These are phyloP conservation scores for Leptogaster cylindrica DNA, from an alignment of 2,888 invertebrate genomes.

Conservation along the genomic window DNA sequence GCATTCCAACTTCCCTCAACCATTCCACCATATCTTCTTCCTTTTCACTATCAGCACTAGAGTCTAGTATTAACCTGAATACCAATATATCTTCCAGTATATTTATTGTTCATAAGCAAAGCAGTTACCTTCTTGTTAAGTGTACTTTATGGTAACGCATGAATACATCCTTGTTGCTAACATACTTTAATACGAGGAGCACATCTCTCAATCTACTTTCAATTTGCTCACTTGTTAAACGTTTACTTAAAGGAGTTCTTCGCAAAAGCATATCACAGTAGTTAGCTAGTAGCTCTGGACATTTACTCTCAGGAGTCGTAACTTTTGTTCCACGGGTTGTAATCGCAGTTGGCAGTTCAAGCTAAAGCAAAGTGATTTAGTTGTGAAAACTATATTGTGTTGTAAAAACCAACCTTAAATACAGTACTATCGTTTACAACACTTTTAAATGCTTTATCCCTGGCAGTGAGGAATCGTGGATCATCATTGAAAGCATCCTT, in stretches of 20 bases:
- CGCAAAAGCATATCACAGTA: conserved; percentile 99
- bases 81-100: no score
- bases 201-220: conserved; percentile 93
- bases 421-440: conserved; percentile 98
- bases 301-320: conserved; percentile 92
- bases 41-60: conserved; percentile 98
- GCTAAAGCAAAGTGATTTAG: conserved; percentile 48
- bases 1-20: conserved; percentile 98
- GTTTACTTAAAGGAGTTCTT: conserved; percentile 94
- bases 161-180: conserved; percentile 99
- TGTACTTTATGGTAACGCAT: conserved; percentile 99
- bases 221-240: conserved; percentile 95
- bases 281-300: conserved; percentile 97
- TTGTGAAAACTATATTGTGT: background rate
- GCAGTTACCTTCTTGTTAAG: conserved; percentile 76
- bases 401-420: conserved; percentile 64
- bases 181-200: conserved; percentile 95
- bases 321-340: conserved; percentile 70
- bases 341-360: conserved; percentile 70
- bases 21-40: conserved; percentile 99
- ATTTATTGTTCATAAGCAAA: conserved; percentile 1
- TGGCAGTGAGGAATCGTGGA: conserved; percentile 94
- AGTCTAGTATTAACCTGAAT: conserved; percentile 92
- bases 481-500: conserved; percentile 96
- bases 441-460: conserved; percentile 96